Evolutionary conservation across 2,797 vertebrate genomes (phyloP), one percentile per base, ranked within the genome.

Genomic region (Tiaroga cobitis): DNA sequence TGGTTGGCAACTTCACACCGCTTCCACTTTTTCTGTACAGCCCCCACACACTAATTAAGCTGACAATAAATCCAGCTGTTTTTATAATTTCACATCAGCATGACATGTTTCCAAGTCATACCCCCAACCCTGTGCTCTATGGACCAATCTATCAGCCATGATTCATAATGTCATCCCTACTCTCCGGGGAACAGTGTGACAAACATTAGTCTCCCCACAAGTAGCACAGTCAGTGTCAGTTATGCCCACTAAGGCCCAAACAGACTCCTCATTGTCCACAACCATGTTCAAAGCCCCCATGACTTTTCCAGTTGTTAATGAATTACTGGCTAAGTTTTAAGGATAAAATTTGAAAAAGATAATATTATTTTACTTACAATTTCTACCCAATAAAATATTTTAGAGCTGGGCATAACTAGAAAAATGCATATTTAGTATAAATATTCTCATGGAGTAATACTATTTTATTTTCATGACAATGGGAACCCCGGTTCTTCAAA

Each of bases 1-100:
- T 84, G 74, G 63, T 49, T 68, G 73, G 61, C 34, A 79, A 15
- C 43, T 77, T 51, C 54, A 72, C 29, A 46, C 34, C 85, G 80
- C 85, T 85, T 80, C 59, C 16, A 2, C 81, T 67, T 59, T n/a
- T 32, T 49, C 10, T 69, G 34, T 65, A 69, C 32, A 75, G 51
- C 8, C 87, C 21, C 59, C 56, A 74, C 56, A 86, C 67, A 81
- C 72, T 75, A 43, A 41, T 82, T 77, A 49, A 85, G 75, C 84
- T 63, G 54, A 34, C 80, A 81, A 75, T 61, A n/a, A 74, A 81
- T 39, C 82, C 90, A 67, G 73, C 84, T 88, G 88, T 89, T 89
- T 85, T 80, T 83, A 87, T 92, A 90, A 93, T 92, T 92, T 89
- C 85, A 90, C 89, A 91, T 79, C 89, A 86, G 82, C 83, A 89